Evolutionary conservation across 2,113 vertebrate genomes (phyloP), one percentile per base, ranked within the genome.

Genomic region (Corvus cornix): DNA sequence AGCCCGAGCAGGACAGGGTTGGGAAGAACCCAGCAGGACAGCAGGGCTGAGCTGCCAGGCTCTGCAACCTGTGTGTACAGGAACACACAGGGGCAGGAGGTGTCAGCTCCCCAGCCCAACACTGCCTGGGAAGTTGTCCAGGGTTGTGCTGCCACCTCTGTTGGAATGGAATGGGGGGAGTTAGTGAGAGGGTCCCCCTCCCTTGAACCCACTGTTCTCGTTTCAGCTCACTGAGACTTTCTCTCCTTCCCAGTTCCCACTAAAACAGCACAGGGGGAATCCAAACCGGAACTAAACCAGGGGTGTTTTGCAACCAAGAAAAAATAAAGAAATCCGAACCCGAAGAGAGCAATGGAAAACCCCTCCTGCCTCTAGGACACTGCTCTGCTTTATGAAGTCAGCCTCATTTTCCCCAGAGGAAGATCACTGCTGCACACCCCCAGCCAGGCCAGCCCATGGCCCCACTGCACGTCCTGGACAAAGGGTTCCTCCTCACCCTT

Each of bases 391-490:
- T 28, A n/a, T 9, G 11, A 68, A 63, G 44, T 33, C 46, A 20
- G 77, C 37, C 26, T 79, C 7, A 4, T 26, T 52, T 28, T 76
- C 46, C 60, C 44, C 31, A 26, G 24, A 21, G 0, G 2, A 46
- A 55, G 53, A 69, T 69, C 0, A 0, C 13, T 41, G 21, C 49
- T 16, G 76, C 19, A 8, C n/a, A 62, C 37, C 27, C 33, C 2
- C 82, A 30, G 84, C 51, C 75, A 70, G 78, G 69, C 59, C 59
- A 78, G 46, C 16, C 55, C 74, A 14, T 0, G 0, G 44, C 37
- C 28, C 20, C 2, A 1, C 30, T 4, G 10, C 52, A 16, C 0
- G 0, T 33, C 37, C 49, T 1, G 1, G 24, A 24, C 7, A 1
- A 49, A 79, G n/a, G 44, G 2, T 3, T 75, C 31, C 43, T 89